Conservation (phyloP, 2,888 invertebrate genomes). For the Lithophane ornitopus region DNA sequence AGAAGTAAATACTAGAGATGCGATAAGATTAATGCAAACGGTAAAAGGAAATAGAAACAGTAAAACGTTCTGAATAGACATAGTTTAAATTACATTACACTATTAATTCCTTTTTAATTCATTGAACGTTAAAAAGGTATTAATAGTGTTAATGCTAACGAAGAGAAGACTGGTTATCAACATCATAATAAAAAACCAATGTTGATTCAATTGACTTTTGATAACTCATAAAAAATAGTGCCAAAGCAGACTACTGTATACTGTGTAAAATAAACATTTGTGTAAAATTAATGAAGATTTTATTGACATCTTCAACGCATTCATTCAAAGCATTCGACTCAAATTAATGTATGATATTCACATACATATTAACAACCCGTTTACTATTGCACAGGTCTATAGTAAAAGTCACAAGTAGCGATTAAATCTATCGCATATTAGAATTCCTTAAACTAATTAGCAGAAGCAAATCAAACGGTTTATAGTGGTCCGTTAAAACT, state of each 20-base stretch:
- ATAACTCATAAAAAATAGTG: constrained; percentile 12
- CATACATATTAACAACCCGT: constrained; percentile 31
- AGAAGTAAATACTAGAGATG: neutral
- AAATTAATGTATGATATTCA: constrained; percentile 10
- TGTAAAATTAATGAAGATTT: neutral
- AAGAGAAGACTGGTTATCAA: constrained; percentile 13
- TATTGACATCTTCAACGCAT: neutral
- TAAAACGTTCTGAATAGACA: constrained; percentile 13
- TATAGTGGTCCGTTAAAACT: constrained; percentile 34
- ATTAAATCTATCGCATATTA: constrained; percentile 43
- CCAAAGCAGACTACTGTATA: neutral
- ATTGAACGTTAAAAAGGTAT: constrained; percentile 38
- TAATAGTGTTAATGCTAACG: constrained; percentile 15
- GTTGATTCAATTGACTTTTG: constrained; percentile 9
- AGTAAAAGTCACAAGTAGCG: constrained; percentile 43
- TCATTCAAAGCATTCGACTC: neutral
- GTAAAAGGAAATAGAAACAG: constrained; percentile 14
- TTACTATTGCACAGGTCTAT: constrained; percentile 1
- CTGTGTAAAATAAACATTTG: neutral
- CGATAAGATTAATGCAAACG: constrained; percentile 4
- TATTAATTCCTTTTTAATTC: constrained; percentile 23
- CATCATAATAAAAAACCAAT: constrained; percentile 19
- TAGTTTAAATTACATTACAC: constrained; percentile 15
- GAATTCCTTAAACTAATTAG: constrained; percentile 46
- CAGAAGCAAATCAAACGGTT: constrained; percentile 37